Conservation (phyloP, 2,113 vertebrate species). For the Oriolus oriolus region DNA sequence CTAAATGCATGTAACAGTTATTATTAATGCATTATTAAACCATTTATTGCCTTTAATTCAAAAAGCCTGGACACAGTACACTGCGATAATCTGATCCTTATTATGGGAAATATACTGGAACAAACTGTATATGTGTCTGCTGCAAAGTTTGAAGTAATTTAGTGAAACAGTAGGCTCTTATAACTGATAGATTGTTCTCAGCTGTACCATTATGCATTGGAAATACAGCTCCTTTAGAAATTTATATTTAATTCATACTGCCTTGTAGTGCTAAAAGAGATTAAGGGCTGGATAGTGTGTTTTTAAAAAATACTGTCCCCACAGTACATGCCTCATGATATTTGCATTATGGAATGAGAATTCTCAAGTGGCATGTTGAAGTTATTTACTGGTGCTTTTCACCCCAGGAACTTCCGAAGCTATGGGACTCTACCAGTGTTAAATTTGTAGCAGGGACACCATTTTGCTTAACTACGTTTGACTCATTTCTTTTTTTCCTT, state of each 20-base stretch:
- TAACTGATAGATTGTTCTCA: background rate
- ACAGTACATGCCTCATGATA: background rate
- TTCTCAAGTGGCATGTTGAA: background rate
- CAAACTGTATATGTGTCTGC: background rate
- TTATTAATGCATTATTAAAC: background rate
- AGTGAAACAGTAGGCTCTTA: background rate
- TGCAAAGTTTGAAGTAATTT: background rate
- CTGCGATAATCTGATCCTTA: background rate
- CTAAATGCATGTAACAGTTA: background rate
- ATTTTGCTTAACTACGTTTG: background rate
- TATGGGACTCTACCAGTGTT: background rate
- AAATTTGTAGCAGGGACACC: background rate
- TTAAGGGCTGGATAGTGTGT: background rate
- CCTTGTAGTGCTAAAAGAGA: background rate
- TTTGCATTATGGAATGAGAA: background rate
- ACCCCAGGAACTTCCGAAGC: background rate
- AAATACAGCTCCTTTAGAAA: background rate
- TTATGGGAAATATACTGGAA: background rate
- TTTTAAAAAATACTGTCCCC: background rate
- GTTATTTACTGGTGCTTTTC: background rate
- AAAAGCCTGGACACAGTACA: background rate
- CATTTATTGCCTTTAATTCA: background rate
- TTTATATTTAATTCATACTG: background rate
- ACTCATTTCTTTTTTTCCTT: background rate
- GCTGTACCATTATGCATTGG: background rate